These are phyloP conservation scores for Mareca penelope DNA, from an alignment of 2,797 vertebrate species.

Conservation along the genomic window DNA sequence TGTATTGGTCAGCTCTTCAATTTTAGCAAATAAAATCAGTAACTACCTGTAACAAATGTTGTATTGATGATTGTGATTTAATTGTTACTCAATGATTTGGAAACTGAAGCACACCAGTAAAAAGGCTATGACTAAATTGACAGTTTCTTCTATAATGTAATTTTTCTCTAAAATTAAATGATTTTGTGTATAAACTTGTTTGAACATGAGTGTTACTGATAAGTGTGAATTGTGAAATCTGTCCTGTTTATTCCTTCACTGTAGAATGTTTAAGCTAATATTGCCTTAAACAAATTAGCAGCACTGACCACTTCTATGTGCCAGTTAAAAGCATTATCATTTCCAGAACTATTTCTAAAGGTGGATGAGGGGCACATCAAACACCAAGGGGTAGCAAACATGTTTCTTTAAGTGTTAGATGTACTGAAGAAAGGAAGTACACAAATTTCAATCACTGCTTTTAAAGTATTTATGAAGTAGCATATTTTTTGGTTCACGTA, in stretches of 20 bases:
- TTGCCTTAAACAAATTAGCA: background rate
- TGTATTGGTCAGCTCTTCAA: background rate
- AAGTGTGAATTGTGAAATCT: constrained; percentile 28
- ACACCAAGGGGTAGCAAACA: background rate
- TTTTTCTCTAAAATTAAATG: constrained; percentile 46
- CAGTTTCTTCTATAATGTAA: constrained; percentile 14
- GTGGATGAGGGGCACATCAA: background rate
- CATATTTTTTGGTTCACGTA: background rate
- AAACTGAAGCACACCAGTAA: constrained; percentile 35
- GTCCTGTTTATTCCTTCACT: background rate
- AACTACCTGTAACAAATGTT: background rate
- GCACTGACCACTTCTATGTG: background rate
- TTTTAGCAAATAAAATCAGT: constrained; percentile 27
- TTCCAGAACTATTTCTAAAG: background rate
- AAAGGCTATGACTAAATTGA: background rate
- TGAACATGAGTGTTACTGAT: background rate
- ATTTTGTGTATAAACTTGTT: constrained; percentile 59
- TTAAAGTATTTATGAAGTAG: background rate
- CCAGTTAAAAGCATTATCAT: background rate
- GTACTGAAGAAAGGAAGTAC: background rate
- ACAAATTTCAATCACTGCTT: background rate
- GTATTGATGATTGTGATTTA: background rate
- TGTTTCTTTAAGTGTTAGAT: background rate
- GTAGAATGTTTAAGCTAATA: background rate
- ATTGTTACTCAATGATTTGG: background rate